Base-by-base conservation (phyloP, 2,113 vertebrate species). In the Coptodon rendalli region DNA sequence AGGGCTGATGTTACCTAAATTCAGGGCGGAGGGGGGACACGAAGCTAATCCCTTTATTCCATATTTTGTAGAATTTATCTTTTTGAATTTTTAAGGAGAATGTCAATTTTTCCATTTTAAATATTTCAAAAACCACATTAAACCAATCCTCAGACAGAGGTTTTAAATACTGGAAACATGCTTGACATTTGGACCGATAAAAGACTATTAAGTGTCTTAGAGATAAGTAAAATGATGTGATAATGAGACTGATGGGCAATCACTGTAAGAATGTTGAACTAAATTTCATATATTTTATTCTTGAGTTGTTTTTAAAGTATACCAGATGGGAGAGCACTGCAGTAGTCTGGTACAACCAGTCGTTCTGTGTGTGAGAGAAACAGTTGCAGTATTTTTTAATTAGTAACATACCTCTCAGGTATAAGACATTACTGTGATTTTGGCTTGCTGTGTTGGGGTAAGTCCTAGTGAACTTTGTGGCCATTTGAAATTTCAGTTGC, bases 401-500 rank as follows among this genome's bases (percentile, higher is more conserved):
- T 31, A 50, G 45, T 50, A 50, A 78, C 45, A 78, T 50, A 27
- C 22, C 40, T 73, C 8, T 73, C 68, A 73, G 68, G 38, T 73
- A 43, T 45, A 27, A 17, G 13, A 73, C 40, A 27, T 27, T 27
- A 43, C 66, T 43, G 66, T 43, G 38, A 52, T 13, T 31, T 76
- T 78, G 45, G 27, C 2, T 48, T 31, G 43, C 43, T 78, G 6
- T 50, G 27, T 78, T 50, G 9, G 43, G 14, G 43, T 50, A 76
- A 78, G 27, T 78, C 45, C 10, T 52, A 5, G 73, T 24, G 45
- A 48, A 79, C 14, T 66, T 34, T 2, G 31, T 38, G 45, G 84
- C 19, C 57, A 68, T 50, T 81, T 59, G 36, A 79, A 53, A 82
- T 29, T 81, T 87, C 80, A 80, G 53, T 71, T 56, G 48, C 34